Percentiles rank a stretch among this genome's conserved stretches.
phyloP scores from a whole-genome alignment of 2,113 vertebrate genomes.

The Microtus richardsoni region DNA sequence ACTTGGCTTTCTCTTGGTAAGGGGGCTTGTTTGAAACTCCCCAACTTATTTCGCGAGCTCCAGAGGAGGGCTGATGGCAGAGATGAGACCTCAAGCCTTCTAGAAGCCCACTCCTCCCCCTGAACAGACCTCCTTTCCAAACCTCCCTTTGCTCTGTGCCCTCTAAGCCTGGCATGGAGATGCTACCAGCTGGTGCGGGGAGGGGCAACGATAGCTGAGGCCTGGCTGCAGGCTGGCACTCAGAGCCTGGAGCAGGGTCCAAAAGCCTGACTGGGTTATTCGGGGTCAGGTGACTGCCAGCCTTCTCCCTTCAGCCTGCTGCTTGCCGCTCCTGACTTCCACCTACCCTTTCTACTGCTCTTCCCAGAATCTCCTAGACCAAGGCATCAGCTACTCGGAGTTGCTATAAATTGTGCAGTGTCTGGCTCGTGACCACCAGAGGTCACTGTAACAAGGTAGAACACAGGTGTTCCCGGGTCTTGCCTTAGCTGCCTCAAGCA shows the following conservation, averaged over 20 bases:
- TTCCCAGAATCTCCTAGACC: not conserved
- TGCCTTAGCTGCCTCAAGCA: constrained; percentile 10
- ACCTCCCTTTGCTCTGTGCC: not conserved
- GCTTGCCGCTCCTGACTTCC: not conserved
- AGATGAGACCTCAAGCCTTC: not conserved
- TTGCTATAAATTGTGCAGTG: constrained; percentile 55
- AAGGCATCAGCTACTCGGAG: not conserved
- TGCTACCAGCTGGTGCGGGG: not conserved
- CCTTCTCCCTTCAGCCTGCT: not conserved
- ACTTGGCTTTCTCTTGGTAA: not conserved
- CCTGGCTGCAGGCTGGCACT: not conserved
- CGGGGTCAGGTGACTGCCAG: not conserved
- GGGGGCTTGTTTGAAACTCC: accelerated
- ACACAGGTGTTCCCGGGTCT: constrained; percentile 73
- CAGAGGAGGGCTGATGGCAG: not conserved
- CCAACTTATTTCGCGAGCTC: not conserved
- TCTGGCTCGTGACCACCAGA: constrained; percentile 75
- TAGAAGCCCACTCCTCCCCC: not conserved
- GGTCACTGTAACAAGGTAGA: constrained; percentile 82
- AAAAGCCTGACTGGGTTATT: not conserved
- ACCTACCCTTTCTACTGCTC: not conserved
- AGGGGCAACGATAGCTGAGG: not conserved
- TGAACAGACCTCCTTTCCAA: not conserved
- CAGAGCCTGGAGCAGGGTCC: not conserved
- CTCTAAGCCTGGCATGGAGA: constrained; percentile 35